These are phyloP conservation scores for Vanessa tameamea DNA, from an alignment of 1,140 invertebrate genomes.

Conservation along the genomic window DNA sequence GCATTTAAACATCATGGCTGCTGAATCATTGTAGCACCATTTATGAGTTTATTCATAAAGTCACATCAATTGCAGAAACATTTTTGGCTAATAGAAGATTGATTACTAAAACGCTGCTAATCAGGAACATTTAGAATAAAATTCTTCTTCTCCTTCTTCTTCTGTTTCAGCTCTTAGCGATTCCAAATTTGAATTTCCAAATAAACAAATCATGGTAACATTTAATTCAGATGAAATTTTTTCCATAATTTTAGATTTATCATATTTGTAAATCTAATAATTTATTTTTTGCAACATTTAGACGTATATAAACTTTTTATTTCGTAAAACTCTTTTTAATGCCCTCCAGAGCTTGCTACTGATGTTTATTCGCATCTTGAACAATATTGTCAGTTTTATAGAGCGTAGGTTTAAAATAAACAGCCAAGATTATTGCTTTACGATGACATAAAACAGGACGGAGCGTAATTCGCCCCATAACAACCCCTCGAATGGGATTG, in stretches of 20 bases:
- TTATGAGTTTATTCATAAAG: too few relatives aligned
- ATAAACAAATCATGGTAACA: too few relatives aligned
- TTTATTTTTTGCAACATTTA: not conserved
- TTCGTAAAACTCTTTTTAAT: conserved; percentile 16
- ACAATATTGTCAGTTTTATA: conserved; percentile 24
- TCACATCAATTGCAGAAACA: too few relatives aligned
- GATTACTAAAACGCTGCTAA: too few relatives aligned
- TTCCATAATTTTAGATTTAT: too few relatives aligned
- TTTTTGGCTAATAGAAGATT: not conserved
- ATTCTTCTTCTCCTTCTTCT: too few relatives aligned
- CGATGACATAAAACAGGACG: conserved; percentile 40
- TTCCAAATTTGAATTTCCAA: not conserved
- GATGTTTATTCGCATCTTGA: conserved; percentile 20
- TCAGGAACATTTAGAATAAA: too few relatives aligned
- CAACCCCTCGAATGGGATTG: conserved; percentile 37
- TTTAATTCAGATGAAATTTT: too few relatives aligned
- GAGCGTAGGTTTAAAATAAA: conserved; percentile 30
- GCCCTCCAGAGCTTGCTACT: conserved; percentile 4
- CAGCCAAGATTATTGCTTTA: conserved; percentile 49
- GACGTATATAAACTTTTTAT: not conserved
- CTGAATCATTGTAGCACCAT: too few relatives aligned
- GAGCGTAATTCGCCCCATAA: conserved; percentile 42
- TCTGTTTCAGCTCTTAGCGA: not conserved
- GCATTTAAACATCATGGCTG: too few relatives aligned
- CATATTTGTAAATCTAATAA: not conserved